phyloP scores from a whole-genome alignment of 2,888 invertebrate species.

The Rambutsinella grinnellia region DNA sequence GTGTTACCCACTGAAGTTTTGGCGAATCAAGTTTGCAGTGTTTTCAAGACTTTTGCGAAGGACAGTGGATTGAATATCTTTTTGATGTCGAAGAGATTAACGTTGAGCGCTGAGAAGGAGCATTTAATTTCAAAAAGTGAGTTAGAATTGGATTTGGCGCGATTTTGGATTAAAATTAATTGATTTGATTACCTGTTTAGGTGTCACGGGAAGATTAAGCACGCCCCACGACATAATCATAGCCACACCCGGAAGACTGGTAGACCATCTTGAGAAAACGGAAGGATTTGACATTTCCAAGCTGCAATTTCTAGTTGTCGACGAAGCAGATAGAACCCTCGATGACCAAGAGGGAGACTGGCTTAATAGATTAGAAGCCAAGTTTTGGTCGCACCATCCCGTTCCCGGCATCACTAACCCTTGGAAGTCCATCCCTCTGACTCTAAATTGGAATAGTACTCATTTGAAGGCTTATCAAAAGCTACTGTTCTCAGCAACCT shows the following conservation, averaged over 20 bases:
- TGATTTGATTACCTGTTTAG: conserved; percentile 24
- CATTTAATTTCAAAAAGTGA: conserved; percentile 52
- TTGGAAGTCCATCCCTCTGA: conserved; percentile 71
- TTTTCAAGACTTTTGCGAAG: conserved; percentile 75
- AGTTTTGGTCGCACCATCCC: conserved; percentile 72
- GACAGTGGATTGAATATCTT: conserved; percentile 80
- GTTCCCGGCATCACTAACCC: conserved; percentile 66
- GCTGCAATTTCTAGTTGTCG: conserved; percentile 87
- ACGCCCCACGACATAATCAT: conserved; percentile 82
- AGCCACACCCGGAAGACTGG: conserved; percentile 92
- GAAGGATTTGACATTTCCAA: conserved; percentile 81
- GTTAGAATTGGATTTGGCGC: not conserved
- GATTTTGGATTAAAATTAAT: no score
- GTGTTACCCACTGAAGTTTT: conserved; percentile 65
- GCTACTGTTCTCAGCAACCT: conserved; percentile 95
- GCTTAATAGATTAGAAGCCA: conserved; percentile 83
- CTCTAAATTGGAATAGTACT: conserved; percentile 71
- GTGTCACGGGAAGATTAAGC: conserved; percentile 46
- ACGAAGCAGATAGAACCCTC: conserved; percentile 93
- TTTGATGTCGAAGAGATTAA: conserved; percentile 68
- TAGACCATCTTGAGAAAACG: conserved; percentile 90
- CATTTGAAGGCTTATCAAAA: conserved; percentile 82
- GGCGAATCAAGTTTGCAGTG: conserved; percentile 61
- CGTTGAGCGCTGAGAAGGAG: conserved; percentile 59
- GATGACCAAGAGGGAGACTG: conserved; percentile 93